Base-by-base conservation (phyloP, 2,888 invertebrate species). In the Leistus spinibarbis region DNA sequence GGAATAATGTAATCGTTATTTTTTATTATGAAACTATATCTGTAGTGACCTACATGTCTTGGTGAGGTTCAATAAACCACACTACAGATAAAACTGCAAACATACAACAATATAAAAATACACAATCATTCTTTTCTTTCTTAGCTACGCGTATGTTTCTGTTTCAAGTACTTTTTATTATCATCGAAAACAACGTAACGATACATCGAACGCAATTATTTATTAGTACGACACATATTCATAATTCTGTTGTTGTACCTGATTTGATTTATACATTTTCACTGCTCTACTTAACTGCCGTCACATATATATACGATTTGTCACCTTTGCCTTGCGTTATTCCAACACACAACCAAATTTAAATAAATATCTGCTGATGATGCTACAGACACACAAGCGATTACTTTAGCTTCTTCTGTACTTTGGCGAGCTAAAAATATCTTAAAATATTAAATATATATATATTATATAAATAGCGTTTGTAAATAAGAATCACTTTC, bases 41-140 rank as follows among this genome's bases (percentile, higher is more conserved):
- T 69, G 54, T 64, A 54, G 64, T 80, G 81, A 80, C 81, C 80
- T 76, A 80, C 78, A 80, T 81, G 79, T 79, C 77, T 77, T 67
- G 68, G 66, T 68, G 78, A 67, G 79, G 81, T 81, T 81, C 81
- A 81, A 81, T 80, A 81, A 81, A 81, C 81, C 80, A 77, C 70
- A 76, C 77, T 77, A n/a, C n/a, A 79, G 81, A 81, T 81, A 81
- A 80, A 79, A 78, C 69, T 77, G 76, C 76, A 76, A 80, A 81
- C 78, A 79, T 78, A 79, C 78, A 80, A 77, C 78, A 77, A 78
- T n/a, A n/a, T 78, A 78, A 73, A 76, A 73, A 73, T 67, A 73
- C 62, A 67, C 67, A 73, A 67, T 73, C n/a, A n/a, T n/a, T n/a
- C n/a, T n/a, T n/a, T n/a, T 73, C 73, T 73, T 73, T 60, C 60